Conservation (phyloP, 1,140 invertebrate species). For the Drosophila kohkoa region DNA sequence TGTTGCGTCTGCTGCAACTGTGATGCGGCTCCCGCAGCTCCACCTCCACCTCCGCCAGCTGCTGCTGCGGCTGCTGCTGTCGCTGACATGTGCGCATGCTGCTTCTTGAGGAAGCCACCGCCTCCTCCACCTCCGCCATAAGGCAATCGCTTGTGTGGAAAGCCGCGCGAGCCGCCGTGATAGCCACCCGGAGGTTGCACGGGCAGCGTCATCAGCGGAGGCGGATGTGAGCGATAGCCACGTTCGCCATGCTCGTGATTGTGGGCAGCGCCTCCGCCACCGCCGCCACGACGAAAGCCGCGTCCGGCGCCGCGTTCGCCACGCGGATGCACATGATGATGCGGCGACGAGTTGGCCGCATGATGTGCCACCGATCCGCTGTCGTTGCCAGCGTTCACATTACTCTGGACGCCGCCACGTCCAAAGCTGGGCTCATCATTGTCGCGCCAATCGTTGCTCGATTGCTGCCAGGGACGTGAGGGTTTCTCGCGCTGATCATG, state of each 20-base stretch:
- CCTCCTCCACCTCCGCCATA: conserved; percentile 57
- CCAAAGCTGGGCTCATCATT: conserved; percentile 58
- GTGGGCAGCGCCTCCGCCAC: conserved; percentile 46
- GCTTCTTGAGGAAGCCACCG: conserved; percentile 58
- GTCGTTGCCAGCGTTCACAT: not conserved
- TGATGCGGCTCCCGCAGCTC: not conserved
- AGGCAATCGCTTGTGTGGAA: conserved; percentile 73
- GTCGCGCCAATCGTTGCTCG: conserved; percentile 71
- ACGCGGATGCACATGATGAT: conserved; percentile 67
- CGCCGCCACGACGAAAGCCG: conserved; percentile 69
- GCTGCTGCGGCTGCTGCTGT: conserved; percentile 13
- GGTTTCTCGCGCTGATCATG: conserved; percentile 76
- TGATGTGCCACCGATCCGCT: conserved; percentile 31
- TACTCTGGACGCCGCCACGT: conserved; percentile 13
- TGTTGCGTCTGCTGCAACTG: not conserved
- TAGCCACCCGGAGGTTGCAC: conserved; percentile 76
- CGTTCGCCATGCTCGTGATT: conserved; percentile 61
- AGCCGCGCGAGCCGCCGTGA: conserved; percentile 63
- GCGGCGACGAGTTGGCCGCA: conserved; percentile 53
- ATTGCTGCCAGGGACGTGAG: conserved; percentile 58
- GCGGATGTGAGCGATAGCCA: conserved; percentile 74
- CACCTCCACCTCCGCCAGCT: not conserved
- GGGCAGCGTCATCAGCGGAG: conserved; percentile 76
- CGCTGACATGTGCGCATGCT: conserved; percentile 39
- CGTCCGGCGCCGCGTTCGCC: conserved; percentile 64